A percentile compares a stretch with the other conserved stretches of the same genome.
Evolutionary conservation across 2,113 vertebrate species (phyloP).

Genomic region (Peromyscus leucopus): DNA sequence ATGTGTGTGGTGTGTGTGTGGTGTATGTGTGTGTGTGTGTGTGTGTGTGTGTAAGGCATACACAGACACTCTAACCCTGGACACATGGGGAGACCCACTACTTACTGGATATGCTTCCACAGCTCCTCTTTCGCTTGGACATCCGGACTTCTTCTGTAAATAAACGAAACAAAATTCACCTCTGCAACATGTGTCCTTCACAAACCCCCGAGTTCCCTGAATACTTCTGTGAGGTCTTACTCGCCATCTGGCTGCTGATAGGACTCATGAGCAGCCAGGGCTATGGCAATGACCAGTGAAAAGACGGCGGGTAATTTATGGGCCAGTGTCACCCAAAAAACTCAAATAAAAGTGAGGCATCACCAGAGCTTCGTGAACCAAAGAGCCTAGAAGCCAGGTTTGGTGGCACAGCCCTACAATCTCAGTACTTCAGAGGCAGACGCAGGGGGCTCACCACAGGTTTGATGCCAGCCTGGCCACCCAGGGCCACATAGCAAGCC

Average conservation of each 20-base stretch:
- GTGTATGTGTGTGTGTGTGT: not conserved
- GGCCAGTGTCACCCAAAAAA: not conserved
- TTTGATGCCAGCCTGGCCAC: not conserved
- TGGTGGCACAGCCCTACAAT: not conserved
- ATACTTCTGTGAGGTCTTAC: not conserved
- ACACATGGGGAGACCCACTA: constrained; percentile 27
- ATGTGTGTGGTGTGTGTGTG: no score
- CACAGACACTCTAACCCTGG: not conserved
- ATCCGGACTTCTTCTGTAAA: constrained; percentile 93
- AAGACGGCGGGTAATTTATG: not conserved
- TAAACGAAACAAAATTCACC: constrained; percentile 50
- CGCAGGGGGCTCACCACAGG: not conserved
- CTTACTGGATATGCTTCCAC: constrained; percentile 96
- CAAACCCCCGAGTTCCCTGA: not conserved
- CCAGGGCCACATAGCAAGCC: not conserved
- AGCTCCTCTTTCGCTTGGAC: constrained; percentile 94
- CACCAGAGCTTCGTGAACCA: not conserved
- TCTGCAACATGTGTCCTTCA: not conserved
- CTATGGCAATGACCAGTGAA: not conserved
- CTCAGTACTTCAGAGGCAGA: not conserved
- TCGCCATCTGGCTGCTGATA: not conserved
- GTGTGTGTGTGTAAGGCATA: not conserved
- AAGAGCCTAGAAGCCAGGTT: not conserved
- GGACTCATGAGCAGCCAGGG: not conserved
- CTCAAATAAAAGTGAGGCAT: not conserved